Evolutionary conservation across 2,113 vertebrate genomes (phyloP).

Genomic region (Otolemur garnettii): DNA sequence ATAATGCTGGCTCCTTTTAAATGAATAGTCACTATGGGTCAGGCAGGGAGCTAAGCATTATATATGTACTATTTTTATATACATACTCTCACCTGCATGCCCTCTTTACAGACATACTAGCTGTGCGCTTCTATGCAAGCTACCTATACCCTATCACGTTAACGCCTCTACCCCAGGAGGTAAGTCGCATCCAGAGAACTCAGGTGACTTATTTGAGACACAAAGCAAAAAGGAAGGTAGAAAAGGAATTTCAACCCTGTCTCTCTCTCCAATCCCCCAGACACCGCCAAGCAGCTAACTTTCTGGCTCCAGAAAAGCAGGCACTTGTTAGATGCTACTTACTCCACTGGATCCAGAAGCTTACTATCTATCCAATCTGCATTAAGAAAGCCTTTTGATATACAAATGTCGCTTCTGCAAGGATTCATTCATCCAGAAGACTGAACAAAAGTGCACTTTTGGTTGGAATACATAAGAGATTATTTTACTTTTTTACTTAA

Average conservation of each 20-base stretch:
- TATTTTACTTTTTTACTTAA: slow-evolving; percentile 6
- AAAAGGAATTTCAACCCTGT: background rate
- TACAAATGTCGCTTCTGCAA: background rate
- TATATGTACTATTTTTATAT: background rate
- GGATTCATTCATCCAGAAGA: slow-evolving; percentile 47
- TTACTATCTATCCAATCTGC: background rate
- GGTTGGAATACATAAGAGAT: slow-evolving; percentile 44
- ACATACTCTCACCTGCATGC: background rate
- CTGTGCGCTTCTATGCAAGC: background rate
- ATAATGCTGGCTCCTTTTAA: background rate
- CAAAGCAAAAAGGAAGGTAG: background rate
- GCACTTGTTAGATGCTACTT: background rate
- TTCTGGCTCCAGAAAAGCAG: background rate
- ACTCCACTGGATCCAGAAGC: background rate
- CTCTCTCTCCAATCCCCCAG: background rate
- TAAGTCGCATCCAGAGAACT: background rate
- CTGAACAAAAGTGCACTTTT: slow-evolving; percentile 37
- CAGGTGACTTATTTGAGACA: background rate
- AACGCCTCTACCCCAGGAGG: background rate
- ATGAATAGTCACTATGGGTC: background rate
- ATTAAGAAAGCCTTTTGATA: slow-evolving; percentile 1
- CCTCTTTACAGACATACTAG: too few relatives aligned
- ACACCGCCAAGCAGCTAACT: background rate
- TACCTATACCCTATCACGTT: background rate
- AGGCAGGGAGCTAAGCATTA: background rate